Percentiles rank a stretch among this genome's conserved stretches.
phyloP scores from a whole-genome alignment of 1,140 invertebrate genomes.

The Anadara kagoshimensis region DNA sequence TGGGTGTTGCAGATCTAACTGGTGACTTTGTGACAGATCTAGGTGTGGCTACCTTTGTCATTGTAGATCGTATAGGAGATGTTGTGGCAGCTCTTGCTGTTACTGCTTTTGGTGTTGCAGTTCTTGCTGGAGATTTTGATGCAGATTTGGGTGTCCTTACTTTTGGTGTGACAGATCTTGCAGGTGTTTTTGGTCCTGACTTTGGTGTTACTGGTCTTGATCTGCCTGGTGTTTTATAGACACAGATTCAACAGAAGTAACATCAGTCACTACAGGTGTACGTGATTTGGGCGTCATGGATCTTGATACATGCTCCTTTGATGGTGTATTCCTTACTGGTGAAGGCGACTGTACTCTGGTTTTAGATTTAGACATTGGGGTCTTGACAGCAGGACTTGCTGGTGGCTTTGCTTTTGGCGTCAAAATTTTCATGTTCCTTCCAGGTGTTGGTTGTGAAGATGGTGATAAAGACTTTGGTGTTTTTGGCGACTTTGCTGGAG shows the following conservation, averaged over 20 bases:
- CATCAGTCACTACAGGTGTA: background rate
- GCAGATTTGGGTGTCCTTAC: slow-evolving; percentile 2
- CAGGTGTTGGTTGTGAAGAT: slow-evolving; percentile 10
- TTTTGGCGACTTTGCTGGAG: slow-evolving; percentile 17
- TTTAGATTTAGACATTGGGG: background rate
- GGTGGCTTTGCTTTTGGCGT: slow-evolving; percentile 36
- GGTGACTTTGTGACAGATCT: slow-evolving; percentile 1
- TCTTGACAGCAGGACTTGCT: background rate
- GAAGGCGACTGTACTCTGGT: slow-evolving; percentile 29
- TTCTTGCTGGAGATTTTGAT: background rate
- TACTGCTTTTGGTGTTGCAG: background rate
- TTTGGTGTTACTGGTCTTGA: background rate
- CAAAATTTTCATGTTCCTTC: slow-evolving; percentile 17
- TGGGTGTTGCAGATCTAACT: background rate
- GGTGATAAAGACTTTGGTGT: background rate
- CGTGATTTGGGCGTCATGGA: background rate
- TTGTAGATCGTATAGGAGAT: background rate
- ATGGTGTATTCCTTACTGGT: slow-evolving; percentile 6
- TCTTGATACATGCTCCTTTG: slow-evolving; percentile 19
- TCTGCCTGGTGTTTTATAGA: slow-evolving; percentile 19
- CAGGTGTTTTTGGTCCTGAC: background rate
- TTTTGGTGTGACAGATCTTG: background rate
- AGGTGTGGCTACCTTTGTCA: slow-evolving; percentile 2
- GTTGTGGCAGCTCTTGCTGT: slow-evolving; percentile 8
- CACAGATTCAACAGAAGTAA: background rate